phyloP scores from a whole-genome alignment of 2,113 vertebrate genomes.

The Phylloscopus trochiloides region DNA sequence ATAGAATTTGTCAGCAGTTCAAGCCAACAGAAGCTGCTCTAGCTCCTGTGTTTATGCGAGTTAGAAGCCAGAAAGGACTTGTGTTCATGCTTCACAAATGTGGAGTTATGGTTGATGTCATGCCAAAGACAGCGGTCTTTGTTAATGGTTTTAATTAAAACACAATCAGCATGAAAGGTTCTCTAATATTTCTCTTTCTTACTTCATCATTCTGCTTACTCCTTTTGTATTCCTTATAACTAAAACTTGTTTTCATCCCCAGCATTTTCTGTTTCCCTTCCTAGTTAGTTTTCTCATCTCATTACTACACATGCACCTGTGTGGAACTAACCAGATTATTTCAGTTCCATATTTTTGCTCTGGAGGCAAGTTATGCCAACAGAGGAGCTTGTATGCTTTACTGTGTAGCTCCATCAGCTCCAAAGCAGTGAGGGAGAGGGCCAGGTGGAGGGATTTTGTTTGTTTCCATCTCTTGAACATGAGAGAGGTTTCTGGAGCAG shows the following conservation, averaged over 20 bases:
- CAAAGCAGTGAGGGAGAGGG: background rate
- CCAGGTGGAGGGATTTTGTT: background rate
- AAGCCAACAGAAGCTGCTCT: background rate
- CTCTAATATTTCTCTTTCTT: background rate
- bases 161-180: background rate
- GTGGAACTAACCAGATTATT: background rate
- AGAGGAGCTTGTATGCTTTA: background rate
- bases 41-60: background rate
- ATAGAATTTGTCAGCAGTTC: background rate
- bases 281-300: background rate
- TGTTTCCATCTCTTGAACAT: background rate
- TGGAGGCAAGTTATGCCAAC: background rate
- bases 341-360: background rate
- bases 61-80: background rate
- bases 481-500: background rate
- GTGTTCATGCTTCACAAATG: background rate
- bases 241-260: background rate
- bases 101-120: background rate
- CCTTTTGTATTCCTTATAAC: background rate
- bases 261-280: background rate
- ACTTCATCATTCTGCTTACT: background rate
- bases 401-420: background rate
- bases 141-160: slow-evolving; percentile 34
- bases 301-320: background rate
- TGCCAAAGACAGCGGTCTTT: background rate